Conservation (phyloP, 2,888 invertebrate species). For the Gymnocheta viridis region DNA sequence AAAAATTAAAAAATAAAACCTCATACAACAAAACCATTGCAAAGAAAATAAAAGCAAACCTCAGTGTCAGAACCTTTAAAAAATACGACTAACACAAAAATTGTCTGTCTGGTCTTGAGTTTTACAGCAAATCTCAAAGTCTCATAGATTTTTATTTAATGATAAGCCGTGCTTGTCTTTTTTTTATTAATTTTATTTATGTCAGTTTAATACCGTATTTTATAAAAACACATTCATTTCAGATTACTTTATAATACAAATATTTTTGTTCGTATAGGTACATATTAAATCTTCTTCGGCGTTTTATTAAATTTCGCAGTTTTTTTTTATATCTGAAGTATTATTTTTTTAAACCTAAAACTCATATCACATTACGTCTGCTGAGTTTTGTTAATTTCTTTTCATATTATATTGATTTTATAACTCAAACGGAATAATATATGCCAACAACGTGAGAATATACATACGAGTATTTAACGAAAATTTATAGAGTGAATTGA, state of each 20-base stretch:
- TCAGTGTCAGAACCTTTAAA: slow-evolving; percentile 42
- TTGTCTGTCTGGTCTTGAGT: slow-evolving; percentile 40
- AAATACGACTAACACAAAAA: slow-evolving; percentile 55
- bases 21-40: neutral
- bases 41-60: slow-evolving; percentile 30
- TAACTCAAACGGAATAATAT: neutral
- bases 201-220: slow-evolving; percentile 27
- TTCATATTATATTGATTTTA: neutral
- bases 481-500: too few relatives aligned
- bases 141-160: slow-evolving; percentile 48
- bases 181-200: slow-evolving; percentile 26
- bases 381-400: neutral
- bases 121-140: slow-evolving; percentile 35
- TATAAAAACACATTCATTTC: slow-evolving; percentile 20
- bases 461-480: neutral
- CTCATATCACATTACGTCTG: neutral
- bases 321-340: neutral
- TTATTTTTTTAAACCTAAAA: neutral
- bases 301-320: neutral
- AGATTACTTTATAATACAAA: slow-evolving; percentile 11
- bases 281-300: neutral
- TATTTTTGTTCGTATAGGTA: neutral
- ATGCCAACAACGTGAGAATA: neutral
- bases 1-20: neutral
- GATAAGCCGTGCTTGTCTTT: slow-evolving; percentile 11